A percentile compares a stretch with the other conserved stretches of the same genome.
Evolutionary conservation across 2,888 invertebrate genomes (phyloP).

Genomic region (Cosmia trapezina): DNA sequence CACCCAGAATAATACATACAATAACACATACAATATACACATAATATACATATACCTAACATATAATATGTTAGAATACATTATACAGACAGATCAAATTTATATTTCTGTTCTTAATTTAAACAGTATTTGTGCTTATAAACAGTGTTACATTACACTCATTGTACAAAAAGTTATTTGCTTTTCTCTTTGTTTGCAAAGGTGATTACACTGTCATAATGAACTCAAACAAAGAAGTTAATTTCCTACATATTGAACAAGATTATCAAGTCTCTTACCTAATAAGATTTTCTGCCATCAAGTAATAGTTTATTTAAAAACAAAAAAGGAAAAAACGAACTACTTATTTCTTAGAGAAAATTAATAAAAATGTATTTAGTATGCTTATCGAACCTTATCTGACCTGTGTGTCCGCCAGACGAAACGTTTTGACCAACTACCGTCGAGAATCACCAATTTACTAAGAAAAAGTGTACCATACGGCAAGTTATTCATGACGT

Average conservation of each 20-base stretch:
- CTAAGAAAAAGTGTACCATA: conserved; percentile 31
- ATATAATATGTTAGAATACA: too few species aligned
- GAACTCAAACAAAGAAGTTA: conserved; percentile 21
- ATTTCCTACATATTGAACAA: conserved; percentile 7
- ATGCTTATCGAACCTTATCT: conserved; percentile 46
- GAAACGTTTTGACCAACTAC: conserved; percentile 33
- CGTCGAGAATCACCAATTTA: conserved; percentile 19
- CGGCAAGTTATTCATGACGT: conserved; percentile 46
- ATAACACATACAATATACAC: too few species aligned
- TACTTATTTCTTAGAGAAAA: conserved; percentile 4
- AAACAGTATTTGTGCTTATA: neutral
- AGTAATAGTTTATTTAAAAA: neutral
- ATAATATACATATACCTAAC: too few species aligned
- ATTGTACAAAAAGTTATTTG: neutral
- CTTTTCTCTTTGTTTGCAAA: neutral
- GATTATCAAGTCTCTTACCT: neutral
- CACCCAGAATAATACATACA: too few species aligned
- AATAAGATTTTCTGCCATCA: neutral
- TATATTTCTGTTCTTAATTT: neutral
- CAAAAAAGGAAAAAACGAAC: neutral
- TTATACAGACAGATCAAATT: neutral
- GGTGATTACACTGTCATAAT: neutral
- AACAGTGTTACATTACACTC: neutral
- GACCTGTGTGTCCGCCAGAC: conserved; percentile 14
- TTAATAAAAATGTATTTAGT: conserved; percentile 2